A percentile compares a stretch with the other conserved stretches of the same genome.
phyloP scores from a whole-genome alignment of 1,140 invertebrate genomes.

The Cotesia typhae region DNA sequence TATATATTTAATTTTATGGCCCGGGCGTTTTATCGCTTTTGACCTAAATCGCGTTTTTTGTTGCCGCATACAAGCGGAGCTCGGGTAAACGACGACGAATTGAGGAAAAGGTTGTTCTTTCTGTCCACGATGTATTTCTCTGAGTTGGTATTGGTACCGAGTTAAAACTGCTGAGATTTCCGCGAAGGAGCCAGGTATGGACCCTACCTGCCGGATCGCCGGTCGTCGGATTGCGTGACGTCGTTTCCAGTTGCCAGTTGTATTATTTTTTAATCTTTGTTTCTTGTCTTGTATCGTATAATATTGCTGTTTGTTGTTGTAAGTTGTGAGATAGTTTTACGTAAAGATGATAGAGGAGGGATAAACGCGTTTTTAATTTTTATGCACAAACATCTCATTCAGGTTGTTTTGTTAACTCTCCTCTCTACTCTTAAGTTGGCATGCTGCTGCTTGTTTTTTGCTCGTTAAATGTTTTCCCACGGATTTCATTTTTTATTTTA shows the following conservation, averaged over 20 bases:
- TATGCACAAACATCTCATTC: conserved; percentile 28
- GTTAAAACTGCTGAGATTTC: conserved; percentile 2
- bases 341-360: conserved; percentile 19
- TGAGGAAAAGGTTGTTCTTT: too few relatives aligned
- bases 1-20: conserved; percentile 20
- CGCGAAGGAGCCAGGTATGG: conserved; percentile 20
- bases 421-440: neutral
- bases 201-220: conserved; percentile 5
- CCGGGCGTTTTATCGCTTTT: conserved; percentile 12
- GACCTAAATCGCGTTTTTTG: conserved; percentile 1
- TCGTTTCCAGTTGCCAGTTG: neutral
- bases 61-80: too few relatives aligned
- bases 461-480: conserved; percentile 21
- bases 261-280: neutral
- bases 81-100: too few relatives aligned
- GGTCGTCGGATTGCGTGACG: conserved; percentile 22
- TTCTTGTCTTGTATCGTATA: neutral
- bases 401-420: conserved; percentile 16
- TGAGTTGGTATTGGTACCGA: conserved; percentile 6
- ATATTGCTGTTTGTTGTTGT: neutral
- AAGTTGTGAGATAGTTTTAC: conserved; percentile 1
- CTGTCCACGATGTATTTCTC: neutral
- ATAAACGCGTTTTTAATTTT: conserved; percentile 32
- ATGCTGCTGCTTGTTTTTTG: neutral
- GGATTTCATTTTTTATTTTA: conserved; percentile 14